Base-by-base conservation (phyloP, 1,140 invertebrate genomes). In the Orchestia grillus region DNA sequence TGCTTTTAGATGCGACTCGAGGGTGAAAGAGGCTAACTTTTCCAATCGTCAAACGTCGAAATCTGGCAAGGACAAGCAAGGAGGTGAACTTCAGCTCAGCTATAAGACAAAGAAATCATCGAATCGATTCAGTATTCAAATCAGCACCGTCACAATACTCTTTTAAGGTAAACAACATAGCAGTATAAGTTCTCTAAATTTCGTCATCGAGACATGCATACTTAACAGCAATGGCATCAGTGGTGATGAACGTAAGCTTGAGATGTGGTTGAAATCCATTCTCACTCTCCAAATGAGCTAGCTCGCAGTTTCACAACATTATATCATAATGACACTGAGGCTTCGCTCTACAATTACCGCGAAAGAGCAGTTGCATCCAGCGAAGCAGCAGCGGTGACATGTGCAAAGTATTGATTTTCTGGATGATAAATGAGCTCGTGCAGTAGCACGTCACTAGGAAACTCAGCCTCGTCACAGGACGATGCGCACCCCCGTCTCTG, bases 401-500 rank as follows among this genome's bases (percentile, higher is more conserved):
- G 88, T 90, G 88, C 88, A 41, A 90, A 42, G 92, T 94, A 94
- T 94, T 94, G 92, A 94, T 94, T 94, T 94, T 94, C 43, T 47
- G 19, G 92, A 94, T 94, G 92, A 94, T 94, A 94, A 94, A 94
- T 45, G 92, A 47, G 92, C 36, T 94, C 0, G 41, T 44, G 92
- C 92, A 91, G 43, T 47, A 44, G 3, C 44, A 47, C 40, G 92
- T 40, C 43, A 94, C 43, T n/a, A 19, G 43, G 44, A 44, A 11
- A 94, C 92, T 11, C 62, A 40, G 92, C 16, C 43, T 11, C 44
- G 92, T 94, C 92, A 94, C 92, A 45, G 8, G 16, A 47, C 43
- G 92, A 36, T 44, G 92, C 44, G 11, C 92, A 94, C 92, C 92
- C 92, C 47, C 92, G 3, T 77, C 15, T 77, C 62, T 77, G 62